Base-by-base conservation (phyloP, 2,113 vertebrate species). In the Catharus minimus region DNA sequence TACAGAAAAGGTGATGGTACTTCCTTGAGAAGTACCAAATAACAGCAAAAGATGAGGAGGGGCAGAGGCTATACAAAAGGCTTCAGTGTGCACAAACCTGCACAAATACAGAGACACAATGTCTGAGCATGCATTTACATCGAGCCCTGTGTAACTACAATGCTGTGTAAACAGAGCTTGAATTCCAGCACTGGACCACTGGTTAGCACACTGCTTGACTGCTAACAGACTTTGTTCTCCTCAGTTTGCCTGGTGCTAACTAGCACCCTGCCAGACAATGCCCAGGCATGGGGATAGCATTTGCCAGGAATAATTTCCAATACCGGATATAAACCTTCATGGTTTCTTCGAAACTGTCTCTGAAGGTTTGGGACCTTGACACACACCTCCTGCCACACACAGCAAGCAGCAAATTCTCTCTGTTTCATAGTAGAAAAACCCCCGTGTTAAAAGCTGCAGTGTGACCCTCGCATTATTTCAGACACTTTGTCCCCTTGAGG, bases 21-120 rank as follows among this genome's bases (percentile, higher is more conserved):
- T 75, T 93, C 58, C 22, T 41, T 81, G 39, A 62, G 46, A 76
- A 61, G 20, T n/a, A 55, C 12, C 43, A 58, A 83, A 66, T 10
- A 28, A 28, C 5, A 62, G 46, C 24, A 66, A 83, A 32, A 5
- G 47, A n/a, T 10, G 5, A 57, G 23, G 53, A 41, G 26, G 8
- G 28, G 17, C 50, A 86, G 55, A 80, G 50, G 7, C 19, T 61
- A 4, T 46, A 38, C 10, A 64, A 58, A 81, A 62, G 15, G 13
- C 15, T 86, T 83, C 56, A 57, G 56, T 0, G 0, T 81, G 18
- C 39, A 50, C 0, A 0, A 44, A 57, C 38, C 11, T 83, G n/a
- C 50, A 62, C 47, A 77, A 80, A 41, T 39, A 28, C 14, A 69
- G 53, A 55, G 23, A 49, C 8, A 20, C 30, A 21, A 23, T 7